Percentiles rank a stretch among this genome's conserved stretches.
Conservation (phyloP, 2,888 invertebrate genomes). For the Cheilosia pagana region DNA sequence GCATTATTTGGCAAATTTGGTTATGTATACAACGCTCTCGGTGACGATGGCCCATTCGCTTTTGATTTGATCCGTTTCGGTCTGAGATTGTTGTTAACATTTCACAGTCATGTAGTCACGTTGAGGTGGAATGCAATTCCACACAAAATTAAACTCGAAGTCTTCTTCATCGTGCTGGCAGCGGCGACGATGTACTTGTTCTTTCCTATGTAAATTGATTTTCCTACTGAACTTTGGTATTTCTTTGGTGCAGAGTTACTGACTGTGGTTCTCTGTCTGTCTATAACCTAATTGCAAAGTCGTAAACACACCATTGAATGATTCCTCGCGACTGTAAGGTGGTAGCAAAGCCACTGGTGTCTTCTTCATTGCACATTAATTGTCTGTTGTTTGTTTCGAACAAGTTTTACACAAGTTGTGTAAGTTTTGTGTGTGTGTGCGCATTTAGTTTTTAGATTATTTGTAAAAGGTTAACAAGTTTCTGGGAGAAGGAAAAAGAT, state of each 20-base stretch:
- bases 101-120: slow-evolving; percentile 55
- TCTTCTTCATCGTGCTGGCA: slow-evolving; percentile 15
- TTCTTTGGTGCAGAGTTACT: slow-evolving; percentile 23
- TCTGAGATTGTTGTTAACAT: slow-evolving; percentile 61
- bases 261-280: slow-evolving; percentile 37
- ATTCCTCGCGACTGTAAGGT: neutral
- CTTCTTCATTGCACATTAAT: slow-evolving; percentile 48
- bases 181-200: slow-evolving; percentile 38
- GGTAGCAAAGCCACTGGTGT: slow-evolving; percentile 13
- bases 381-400: slow-evolving; percentile 39
- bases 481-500: slow-evolving; percentile 10
- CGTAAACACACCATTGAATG: slow-evolving; percentile 40
- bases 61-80: slow-evolving; percentile 32
- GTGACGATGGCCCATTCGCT: slow-evolving; percentile 5
- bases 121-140: slow-evolving; percentile 7
- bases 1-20: slow-evolving; percentile 23
- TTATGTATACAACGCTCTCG: neutral
- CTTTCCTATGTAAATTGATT: slow-evolving; percentile 53
- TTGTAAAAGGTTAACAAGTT: slow-evolving; percentile 74
- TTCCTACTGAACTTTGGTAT: slow-evolving; percentile 69
- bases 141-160: slow-evolving; percentile 9
- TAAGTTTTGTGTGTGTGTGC: neutral
- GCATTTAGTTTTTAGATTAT: slow-evolving; percentile 42
- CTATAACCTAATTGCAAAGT: slow-evolving; percentile 65
- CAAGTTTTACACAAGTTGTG: slow-evolving; percentile 45